Conservation (phyloP, 2,888 invertebrate species). For the Drosophila anomalata region DNA sequence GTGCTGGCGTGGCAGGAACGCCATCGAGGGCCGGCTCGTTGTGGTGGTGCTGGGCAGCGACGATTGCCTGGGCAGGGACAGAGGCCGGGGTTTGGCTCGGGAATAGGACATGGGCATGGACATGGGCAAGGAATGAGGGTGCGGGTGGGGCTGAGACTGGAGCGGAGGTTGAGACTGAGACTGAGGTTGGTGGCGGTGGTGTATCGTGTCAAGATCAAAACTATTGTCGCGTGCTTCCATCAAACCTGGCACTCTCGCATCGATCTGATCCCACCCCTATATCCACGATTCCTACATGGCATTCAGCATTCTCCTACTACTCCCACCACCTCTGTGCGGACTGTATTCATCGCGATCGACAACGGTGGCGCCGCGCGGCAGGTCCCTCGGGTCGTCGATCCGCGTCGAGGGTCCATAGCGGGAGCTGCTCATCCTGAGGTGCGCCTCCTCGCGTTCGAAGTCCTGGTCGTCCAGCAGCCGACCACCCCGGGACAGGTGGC, state of each 20-base stretch:
- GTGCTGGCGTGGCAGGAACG: constrained; percentile 6
- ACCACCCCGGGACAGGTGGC: constrained; percentile 72
- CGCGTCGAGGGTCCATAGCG: constrained; percentile 74
- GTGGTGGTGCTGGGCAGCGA: constrained; percentile 27
- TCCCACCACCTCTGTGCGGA: constrained; percentile 84
- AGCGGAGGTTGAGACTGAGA: constrained; percentile 29
- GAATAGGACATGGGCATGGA: constrained; percentile 35
- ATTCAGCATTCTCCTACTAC: constrained; percentile 84
- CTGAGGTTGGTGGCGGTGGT: constrained; percentile 53
- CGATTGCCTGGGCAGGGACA: constrained; percentile 40
- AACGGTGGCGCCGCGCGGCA: constrained; percentile 82
- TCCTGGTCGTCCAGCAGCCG: constrained; percentile 82
- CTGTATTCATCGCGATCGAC: constrained; percentile 84
- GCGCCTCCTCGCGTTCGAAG: constrained; percentile 82
- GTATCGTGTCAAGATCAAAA: constrained; percentile 75
- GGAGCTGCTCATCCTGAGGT: constrained; percentile 63
- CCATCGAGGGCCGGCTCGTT: constrained; percentile 18
- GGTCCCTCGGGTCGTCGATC: constrained; percentile 78
- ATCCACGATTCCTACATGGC: constrained; percentile 85
- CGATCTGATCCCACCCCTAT: constrained; percentile 85
- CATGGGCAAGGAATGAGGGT: constrained; percentile 31
- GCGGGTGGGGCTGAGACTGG: constrained; percentile 30
- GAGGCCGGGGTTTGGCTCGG: constrained; percentile 33
- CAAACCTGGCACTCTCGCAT: constrained; percentile 80
- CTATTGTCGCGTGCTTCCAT: constrained; percentile 77